Conservation (phyloP, 2,888 invertebrate species). For the Drosophila prostipennis region DNA sequence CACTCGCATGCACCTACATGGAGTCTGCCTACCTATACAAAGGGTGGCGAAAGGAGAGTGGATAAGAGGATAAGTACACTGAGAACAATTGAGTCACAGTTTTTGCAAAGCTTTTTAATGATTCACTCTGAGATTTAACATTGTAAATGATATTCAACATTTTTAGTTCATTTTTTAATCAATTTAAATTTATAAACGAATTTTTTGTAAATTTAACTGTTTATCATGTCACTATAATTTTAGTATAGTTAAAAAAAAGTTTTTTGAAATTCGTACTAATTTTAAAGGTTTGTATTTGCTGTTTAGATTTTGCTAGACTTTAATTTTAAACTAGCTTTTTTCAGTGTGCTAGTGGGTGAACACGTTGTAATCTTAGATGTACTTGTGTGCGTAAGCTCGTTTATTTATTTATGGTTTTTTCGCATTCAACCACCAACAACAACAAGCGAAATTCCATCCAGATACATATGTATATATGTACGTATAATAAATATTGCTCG, state of each 20-base stretch:
- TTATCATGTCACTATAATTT: no score
- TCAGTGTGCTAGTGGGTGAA: constrained; percentile 4
- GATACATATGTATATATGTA: not conserved
- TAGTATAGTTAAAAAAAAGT: no score
- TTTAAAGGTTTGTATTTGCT: no score
- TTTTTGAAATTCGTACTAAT: no score
- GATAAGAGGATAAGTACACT: not conserved
- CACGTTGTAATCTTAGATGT: constrained; percentile 48
- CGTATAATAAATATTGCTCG: constrained; percentile 36
- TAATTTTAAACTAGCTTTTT: no score
- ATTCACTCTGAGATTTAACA: no score
- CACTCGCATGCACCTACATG: constrained; percentile 26
- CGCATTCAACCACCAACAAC: constrained; percentile 76
- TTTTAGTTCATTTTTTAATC: no score
- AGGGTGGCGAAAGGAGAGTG: not conserved
- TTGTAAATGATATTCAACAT: no score
- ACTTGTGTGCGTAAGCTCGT: constrained; percentile 42
- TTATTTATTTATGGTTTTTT: constrained; percentile 79
- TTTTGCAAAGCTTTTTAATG: no score
- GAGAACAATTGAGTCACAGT: not conserved
- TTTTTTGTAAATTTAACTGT: no score
- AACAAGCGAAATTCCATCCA: constrained; percentile 50
- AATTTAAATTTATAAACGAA: no score
- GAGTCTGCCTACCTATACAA: constrained; percentile 65
- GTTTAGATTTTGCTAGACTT: no score